These are phyloP conservation scores for Candidula unifasciata DNA, from an alignment of 2,888 invertebrate species.

Conservation along the genomic window DNA sequence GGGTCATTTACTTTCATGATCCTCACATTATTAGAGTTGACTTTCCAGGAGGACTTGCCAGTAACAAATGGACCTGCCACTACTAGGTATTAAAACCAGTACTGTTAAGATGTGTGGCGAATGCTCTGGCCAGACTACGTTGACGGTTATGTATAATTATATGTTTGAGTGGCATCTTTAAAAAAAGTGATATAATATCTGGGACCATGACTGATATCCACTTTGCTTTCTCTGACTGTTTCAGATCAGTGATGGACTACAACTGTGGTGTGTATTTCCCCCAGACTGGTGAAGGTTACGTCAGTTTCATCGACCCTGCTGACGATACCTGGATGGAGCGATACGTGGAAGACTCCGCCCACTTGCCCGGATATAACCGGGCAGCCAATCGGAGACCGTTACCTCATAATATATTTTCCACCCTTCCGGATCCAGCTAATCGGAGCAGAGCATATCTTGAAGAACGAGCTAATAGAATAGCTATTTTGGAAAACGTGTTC, in stretches of 20 bases:
- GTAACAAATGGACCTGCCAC: no score
- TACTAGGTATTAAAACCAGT: no score
- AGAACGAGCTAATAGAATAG: slow-evolving; percentile 40
- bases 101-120: no score
- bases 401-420: slow-evolving; percentile 46
- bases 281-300: slow-evolving; percentile 41
- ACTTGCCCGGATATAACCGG: slow-evolving; percentile 27
- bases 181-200: not conserved
- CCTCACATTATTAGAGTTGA: no score
- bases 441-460: slow-evolving; percentile 29
- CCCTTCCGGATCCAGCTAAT: slow-evolving; percentile 46
- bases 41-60: no score
- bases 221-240: not conserved
- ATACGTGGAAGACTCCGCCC: slow-evolving; percentile 27
- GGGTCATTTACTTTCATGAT: no score
- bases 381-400: slow-evolving; percentile 48
- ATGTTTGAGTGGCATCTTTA: no score
- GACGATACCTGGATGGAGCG: slow-evolving; percentile 47
- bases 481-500: slow-evolving; percentile 49
- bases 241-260: slow-evolving; percentile 39
- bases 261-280: slow-evolving; percentile 48
- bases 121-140: no score
- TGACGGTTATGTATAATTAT: no score
- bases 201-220: not conserved
- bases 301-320: slow-evolving; percentile 46